These are phyloP conservation scores for Drosophila heteroneura DNA, from an alignment of 2,888 invertebrate genomes.

Conservation along the genomic window DNA sequence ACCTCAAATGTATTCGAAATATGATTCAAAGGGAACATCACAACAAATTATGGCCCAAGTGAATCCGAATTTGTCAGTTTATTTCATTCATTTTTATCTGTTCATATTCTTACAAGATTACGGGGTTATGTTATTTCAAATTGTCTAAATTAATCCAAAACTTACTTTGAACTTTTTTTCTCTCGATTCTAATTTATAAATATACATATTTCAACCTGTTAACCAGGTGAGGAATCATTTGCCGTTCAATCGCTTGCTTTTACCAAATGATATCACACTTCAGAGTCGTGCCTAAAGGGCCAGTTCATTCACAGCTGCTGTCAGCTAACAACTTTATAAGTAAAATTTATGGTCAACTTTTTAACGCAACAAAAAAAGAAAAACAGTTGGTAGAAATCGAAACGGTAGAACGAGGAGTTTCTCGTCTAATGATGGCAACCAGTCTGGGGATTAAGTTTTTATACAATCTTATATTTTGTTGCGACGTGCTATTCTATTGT, in stretches of 20 bases:
- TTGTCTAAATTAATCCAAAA: slow-evolving; percentile 2
- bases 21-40: background rate
- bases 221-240: slow-evolving; percentile 16
- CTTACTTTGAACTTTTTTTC: background rate
- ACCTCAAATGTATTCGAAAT: background rate
- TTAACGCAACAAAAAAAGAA: slow-evolving; percentile 33
- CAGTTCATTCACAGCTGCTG: slow-evolving; percentile 70
- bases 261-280: slow-evolving; percentile 42
- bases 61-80: background rate
- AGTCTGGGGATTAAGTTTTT: slow-evolving; percentile 75
- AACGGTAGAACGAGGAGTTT: slow-evolving; percentile 48
- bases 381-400: slow-evolving; percentile 39
- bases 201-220: slow-evolving; percentile 29
- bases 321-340: slow-evolving; percentile 75
- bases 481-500: slow-evolving; percentile 40
- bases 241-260: slow-evolving; percentile 11
- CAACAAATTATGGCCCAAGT: background rate
- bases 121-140: background rate
- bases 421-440: slow-evolving; percentile 55
- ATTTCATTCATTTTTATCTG: background rate
- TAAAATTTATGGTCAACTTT: slow-evolving; percentile 66
- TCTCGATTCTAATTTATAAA: slow-evolving; percentile 10
- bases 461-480: slow-evolving; percentile 51
- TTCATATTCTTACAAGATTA: background rate
- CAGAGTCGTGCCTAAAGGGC: slow-evolving; percentile 19